A percentile compares a stretch with the other conserved stretches of the same genome.
These are phyloP conservation scores for Pluvialis apricaria DNA, from an alignment of 2,113 vertebrate genomes.

Conservation along the genomic window DNA sequence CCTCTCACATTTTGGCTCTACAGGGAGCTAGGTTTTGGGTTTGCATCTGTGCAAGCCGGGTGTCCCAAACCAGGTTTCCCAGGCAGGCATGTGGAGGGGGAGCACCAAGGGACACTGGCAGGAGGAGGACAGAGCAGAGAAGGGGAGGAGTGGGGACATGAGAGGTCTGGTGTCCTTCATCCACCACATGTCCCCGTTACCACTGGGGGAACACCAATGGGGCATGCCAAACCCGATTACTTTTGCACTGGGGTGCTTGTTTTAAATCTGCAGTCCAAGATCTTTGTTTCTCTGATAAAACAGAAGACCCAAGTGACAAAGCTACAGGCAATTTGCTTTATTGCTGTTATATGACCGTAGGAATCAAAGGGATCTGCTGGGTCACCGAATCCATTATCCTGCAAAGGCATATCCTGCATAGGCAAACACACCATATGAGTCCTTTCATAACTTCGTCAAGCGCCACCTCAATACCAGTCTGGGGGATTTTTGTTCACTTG, in stretches of 20 bases:
- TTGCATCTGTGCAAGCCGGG: background rate
- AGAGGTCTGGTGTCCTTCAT: background rate
- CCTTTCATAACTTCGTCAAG: background rate
- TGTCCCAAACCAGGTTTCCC: background rate
- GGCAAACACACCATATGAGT: background rate
- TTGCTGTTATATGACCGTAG: background rate
- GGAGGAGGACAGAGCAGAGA: background rate
- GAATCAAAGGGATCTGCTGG: constrained; percentile 2
- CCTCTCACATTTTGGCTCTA: background rate
- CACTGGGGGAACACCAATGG: background rate
- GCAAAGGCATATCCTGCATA: too few species aligned
- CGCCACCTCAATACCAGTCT: background rate
- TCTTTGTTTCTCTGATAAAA: background rate
- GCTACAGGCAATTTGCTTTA: constrained; percentile 6
- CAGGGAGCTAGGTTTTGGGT: background rate
- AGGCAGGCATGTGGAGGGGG: fast-evolving
- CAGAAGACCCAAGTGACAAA: background rate
- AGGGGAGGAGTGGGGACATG: background rate
- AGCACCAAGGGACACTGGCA: background rate
- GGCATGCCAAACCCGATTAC: background rate
- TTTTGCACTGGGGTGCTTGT: background rate
- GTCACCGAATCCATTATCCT: background rate
- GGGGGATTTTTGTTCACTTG: background rate
- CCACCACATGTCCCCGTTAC: background rate
- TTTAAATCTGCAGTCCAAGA: background rate